These are phyloP conservation scores for Donacobius atricapilla DNA, from an alignment of 2,113 vertebrate species.

Conservation along the genomic window DNA sequence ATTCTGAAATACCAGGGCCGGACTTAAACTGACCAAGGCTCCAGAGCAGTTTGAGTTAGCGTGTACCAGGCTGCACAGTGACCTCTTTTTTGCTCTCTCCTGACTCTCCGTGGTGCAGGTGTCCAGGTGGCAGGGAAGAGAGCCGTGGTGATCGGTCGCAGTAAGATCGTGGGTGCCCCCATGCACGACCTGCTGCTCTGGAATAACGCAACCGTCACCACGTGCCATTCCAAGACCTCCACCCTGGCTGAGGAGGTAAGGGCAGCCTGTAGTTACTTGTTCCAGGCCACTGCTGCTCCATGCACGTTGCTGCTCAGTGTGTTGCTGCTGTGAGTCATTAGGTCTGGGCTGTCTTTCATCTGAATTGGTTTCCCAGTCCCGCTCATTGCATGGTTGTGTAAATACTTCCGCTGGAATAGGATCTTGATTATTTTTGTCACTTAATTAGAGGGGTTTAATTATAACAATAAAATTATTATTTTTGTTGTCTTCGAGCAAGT, in stretches of 20 bases:
- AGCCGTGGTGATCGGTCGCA: slow-evolving; percentile 93
- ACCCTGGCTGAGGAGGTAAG: slow-evolving; percentile 87
- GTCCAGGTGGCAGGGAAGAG: slow-evolving; percentile 86
- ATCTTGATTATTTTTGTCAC: background rate
- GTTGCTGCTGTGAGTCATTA: background rate
- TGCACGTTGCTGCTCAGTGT: background rate
- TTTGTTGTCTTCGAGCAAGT: background rate
- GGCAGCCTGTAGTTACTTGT: background rate
- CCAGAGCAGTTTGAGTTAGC: fast-evolving
- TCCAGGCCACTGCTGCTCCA: background rate
- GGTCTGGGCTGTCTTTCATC: background rate
- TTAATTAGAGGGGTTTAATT: background rate
- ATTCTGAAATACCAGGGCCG: background rate
- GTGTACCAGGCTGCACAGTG: background rate
- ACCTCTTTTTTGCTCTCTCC: background rate
- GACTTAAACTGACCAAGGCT: background rate
- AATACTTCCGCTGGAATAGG: background rate
- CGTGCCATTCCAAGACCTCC: slow-evolving; percentile 92
- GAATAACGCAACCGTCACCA: slow-evolving; percentile 94
- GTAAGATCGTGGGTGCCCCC: slow-evolving; percentile 96
- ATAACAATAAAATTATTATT: background rate
- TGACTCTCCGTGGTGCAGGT: slow-evolving; percentile 69
- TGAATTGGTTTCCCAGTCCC: background rate
- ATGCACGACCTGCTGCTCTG: slow-evolving; percentile 97
- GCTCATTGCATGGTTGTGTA: background rate